Evolutionary conservation across 2,113 vertebrate genomes (phyloP), one percentile per base, ranked within the genome.

Genomic region (Chaetops frenatus): DNA sequence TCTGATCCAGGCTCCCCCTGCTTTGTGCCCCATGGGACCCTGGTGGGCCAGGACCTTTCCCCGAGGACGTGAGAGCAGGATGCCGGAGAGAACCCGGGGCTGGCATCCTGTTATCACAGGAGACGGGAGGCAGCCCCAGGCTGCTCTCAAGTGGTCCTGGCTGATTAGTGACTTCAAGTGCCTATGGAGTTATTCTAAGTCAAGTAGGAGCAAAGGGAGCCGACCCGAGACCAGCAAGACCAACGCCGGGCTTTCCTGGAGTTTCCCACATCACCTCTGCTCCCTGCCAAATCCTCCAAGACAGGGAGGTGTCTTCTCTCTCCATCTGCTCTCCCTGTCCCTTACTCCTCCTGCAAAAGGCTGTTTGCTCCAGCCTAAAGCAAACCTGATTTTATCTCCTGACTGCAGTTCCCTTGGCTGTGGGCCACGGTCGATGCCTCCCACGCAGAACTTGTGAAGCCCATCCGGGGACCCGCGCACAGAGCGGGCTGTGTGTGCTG

Each of bases 331-430:
- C 45, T 82, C 81, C 33, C 62, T 70, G 31, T 83, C 85, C 91
- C 48, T 76, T 72, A 66, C 64, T 95, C 77, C 74, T 85, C 70
- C 91, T 40, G 86, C 71, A 70, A 66, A 85, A 85, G 36, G 67
- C 94, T 92, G 90, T 90, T 97, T 96, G 81, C 95, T 96, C 62
- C 92, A 94, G 95, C 95, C 92, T 89, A 93, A 96, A 96, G 90
- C 95, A 96, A 97, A 97, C 96, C 95, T 95, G 96, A 97, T 97
- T 96, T 97, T 97, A 97, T 97, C 97, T 97, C 80, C 81, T 4
- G 12, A 60, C 95, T 96, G 61, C 94, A 97, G 96, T 90, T 91
- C 86, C 93, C 74, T 96, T 97, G 97, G 97, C 96, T 27, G 91
- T 80, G 86, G 94, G 95, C 97, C 97, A 96, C 0, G 6, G 80